These are phyloP conservation scores for Vanessa atalanta DNA, from an alignment of 1,140 invertebrate species.

Conservation along the genomic window DNA sequence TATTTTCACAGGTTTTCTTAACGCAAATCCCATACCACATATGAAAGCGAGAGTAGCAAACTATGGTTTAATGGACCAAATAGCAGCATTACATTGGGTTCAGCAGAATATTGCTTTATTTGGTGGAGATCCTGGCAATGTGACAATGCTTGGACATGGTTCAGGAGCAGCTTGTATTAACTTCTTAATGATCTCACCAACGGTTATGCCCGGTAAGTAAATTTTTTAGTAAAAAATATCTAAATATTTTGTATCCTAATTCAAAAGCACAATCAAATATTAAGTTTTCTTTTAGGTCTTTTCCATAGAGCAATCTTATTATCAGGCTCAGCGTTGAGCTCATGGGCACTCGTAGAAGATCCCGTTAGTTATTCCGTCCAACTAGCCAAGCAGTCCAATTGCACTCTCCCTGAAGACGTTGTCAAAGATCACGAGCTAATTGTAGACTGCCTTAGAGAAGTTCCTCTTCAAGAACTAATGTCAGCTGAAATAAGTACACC, in stretches of 20 bases:
- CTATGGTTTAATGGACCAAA: constrained; percentile 96
- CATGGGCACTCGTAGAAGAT: constrained; percentile 96
- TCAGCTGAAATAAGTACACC: constrained; percentile 89
- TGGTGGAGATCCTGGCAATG: constrained; percentile 92
- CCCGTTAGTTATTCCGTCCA: constrained; percentile 92
- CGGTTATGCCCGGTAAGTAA: constrained; percentile 89
- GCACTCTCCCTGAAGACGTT: constrained; percentile 89
- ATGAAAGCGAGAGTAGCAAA: constrained; percentile 92
- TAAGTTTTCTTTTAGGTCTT: constrained; percentile 82
- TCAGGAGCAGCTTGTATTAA: constrained; percentile 97
- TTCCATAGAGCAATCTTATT: constrained; percentile 95
- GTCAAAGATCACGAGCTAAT: constrained; percentile 89
- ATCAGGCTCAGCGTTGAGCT: constrained; percentile 95
- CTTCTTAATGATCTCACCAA: constrained; percentile 96
- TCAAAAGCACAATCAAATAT: neutral
- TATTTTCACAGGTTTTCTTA: constrained; percentile 87
- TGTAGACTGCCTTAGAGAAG: constrained; percentile 90
- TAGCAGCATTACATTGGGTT: constrained; percentile 94
- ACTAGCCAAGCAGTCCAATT: constrained; percentile 92
- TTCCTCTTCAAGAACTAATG: constrained; percentile 88
- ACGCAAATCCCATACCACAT: constrained; percentile 90
- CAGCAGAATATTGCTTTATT: constrained; percentile 95
- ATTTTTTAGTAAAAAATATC: neutral
- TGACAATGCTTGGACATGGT: constrained; percentile 96
- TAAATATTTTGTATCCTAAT: neutral